Evolutionary conservation across 2,797 vertebrate genomes (phyloP).

Genomic region (Anabas testudineus): DNA sequence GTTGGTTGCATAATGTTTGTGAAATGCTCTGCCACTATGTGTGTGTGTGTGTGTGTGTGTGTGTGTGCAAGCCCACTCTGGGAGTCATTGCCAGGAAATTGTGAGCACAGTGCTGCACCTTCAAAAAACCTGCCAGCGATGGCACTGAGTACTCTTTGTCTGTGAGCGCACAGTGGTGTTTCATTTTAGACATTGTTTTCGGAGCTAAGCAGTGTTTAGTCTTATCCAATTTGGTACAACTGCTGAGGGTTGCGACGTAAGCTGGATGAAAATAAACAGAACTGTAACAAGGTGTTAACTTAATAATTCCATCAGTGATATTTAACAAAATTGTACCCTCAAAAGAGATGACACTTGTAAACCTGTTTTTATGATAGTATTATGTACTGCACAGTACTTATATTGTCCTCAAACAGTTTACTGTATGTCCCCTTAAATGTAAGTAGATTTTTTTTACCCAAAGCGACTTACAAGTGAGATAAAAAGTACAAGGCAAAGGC

Average conservation of each 20-base stretch:
- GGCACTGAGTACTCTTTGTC: slow-evolving; percentile 49
- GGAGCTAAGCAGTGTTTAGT: slow-evolving; percentile 41
- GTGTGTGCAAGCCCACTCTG: slow-evolving; percentile 51
- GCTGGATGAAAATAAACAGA: slow-evolving; percentile 17
- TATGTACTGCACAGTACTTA: background rate
- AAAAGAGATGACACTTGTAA: background rate
- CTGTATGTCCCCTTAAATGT: background rate
- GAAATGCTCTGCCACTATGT: slow-evolving; percentile 59
- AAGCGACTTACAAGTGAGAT: too few relatives aligned
- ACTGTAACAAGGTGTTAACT: slow-evolving; percentile 7
- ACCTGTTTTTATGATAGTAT: background rate
- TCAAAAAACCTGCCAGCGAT: slow-evolving; percentile 66
- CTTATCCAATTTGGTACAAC: slow-evolving; percentile 38
- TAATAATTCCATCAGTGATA: background rate
- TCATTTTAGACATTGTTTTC: slow-evolving; percentile 45
- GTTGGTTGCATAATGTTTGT: slow-evolving; percentile 80
- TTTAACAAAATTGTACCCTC: background rate
- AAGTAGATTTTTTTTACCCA: too few relatives aligned
- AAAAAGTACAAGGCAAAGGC: too few relatives aligned
- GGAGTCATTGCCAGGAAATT: slow-evolving; percentile 78
- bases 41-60: slow-evolving; percentile 28
- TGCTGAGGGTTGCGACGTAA: slow-evolving; percentile 26
- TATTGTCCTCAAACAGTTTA: too few relatives aligned
- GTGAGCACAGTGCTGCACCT: slow-evolving; percentile 74
- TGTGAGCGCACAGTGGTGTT: slow-evolving; percentile 46